Evolutionary conservation across 2,797 vertebrate genomes (phyloP).

Genomic region (Lophius americanus): DNA sequence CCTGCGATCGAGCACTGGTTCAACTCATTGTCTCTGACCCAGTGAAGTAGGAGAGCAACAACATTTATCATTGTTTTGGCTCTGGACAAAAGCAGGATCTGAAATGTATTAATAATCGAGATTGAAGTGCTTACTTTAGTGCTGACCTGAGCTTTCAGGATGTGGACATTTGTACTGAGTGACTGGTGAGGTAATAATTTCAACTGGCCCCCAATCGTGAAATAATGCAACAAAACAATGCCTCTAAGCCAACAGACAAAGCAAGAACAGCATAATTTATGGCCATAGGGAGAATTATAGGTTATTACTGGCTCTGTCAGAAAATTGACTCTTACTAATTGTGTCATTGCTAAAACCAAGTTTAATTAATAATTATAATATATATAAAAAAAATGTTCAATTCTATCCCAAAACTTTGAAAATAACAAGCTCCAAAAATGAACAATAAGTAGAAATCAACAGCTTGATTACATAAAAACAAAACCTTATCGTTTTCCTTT

Average conservation of each 20-base stretch:
- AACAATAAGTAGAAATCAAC: too few relatives aligned
- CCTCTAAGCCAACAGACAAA: background rate
- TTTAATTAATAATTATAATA: too few relatives aligned
- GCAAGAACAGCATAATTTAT: background rate
- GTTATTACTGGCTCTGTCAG: too few relatives aligned
- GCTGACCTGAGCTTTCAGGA: constrained; percentile 12
- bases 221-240: background rate
- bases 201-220: background rate
- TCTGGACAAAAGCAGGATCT: background rate
- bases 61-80: constrained; percentile 21
- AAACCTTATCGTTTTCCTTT: too few relatives aligned
- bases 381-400: too few relatives aligned
- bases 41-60: background rate
- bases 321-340: too few relatives aligned
- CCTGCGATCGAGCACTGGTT: too few relatives aligned
- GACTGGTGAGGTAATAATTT: background rate
- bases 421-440: too few relatives aligned
- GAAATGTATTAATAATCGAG: constrained; percentile 4
- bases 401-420: too few relatives aligned
- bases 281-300: background rate
- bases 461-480: too few relatives aligned
- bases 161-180: background rate
- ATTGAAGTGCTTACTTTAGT: constrained; percentile 15
- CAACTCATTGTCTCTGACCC: background rate
- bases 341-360: too few relatives aligned